phyloP scores from a whole-genome alignment of 2,113 vertebrate species.

The Rousettus leschenaultii region DNA sequence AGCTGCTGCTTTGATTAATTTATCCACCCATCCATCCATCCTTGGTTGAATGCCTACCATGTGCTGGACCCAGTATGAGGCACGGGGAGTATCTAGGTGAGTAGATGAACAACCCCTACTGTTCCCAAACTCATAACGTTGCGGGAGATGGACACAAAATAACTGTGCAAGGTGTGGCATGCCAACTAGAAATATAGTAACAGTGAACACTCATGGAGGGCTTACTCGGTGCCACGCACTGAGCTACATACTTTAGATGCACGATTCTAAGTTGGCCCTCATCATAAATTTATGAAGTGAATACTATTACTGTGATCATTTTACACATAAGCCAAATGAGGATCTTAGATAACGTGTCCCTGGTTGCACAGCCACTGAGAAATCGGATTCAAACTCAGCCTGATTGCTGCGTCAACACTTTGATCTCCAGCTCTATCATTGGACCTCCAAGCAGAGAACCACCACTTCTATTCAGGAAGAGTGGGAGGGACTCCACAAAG shows the following conservation, averaged over 20 bases:
- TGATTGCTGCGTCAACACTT: neutral
- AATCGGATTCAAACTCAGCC: neutral
- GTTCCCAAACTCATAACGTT: neutral
- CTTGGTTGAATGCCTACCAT: neutral
- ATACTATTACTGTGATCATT: neutral
- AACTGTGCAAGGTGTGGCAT: neutral
- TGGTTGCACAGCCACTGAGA: neutral
- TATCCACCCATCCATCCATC: neutral
- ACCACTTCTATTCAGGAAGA: neutral
- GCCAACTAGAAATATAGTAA: neutral
- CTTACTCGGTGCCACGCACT: neutral
- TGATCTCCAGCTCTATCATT: neutral
- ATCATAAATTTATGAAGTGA: neutral
- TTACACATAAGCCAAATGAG: neutral
- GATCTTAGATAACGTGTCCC: neutral
- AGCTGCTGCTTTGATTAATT: neutral
- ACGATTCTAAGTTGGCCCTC: neutral
- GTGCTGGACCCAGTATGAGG: neutral
- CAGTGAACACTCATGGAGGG: neutral
- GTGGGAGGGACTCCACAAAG: neutral
- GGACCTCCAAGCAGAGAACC: neutral
- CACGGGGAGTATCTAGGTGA: neutral
- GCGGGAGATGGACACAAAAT: neutral
- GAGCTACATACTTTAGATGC: neutral
- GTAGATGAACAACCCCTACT: neutral